Conservation (phyloP, 2,797 vertebrate genomes). For the Pogoniulus pusillus region DNA sequence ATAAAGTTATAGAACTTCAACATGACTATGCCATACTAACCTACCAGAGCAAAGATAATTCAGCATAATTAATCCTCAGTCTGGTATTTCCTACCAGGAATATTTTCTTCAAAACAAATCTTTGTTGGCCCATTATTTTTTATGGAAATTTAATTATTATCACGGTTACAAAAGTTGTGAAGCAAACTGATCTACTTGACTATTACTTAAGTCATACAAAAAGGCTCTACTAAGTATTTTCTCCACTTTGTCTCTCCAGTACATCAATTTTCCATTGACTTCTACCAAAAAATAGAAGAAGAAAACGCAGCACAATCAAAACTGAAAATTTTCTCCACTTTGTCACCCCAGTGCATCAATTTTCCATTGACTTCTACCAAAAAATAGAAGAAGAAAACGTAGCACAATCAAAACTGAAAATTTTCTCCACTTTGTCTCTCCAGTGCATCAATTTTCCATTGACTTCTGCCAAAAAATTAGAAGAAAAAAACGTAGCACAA, state of each 20-base stretch:
- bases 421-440: not conserved
- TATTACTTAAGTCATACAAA: not conserved
- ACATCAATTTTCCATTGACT: not conserved
- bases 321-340: not conserved
- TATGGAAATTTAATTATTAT: not conserved
- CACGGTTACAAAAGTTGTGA: not conserved
- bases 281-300: no score
- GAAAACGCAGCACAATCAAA: no score
- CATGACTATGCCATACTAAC: not conserved
- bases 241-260: not conserved
- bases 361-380: not conserved
- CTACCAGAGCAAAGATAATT: not conserved
- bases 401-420: no score
- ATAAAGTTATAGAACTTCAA: not conserved
- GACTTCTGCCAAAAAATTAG: no score
- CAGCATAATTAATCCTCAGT: not conserved
- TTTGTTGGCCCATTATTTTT: not conserved
- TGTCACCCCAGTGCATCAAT: not conserved
- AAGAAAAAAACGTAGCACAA: no score
- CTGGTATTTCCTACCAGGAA: not conserved
- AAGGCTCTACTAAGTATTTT: not conserved
- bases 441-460: not conserved
- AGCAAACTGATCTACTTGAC: not conserved
- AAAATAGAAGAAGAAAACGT: no score
- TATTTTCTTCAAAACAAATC: not conserved